phyloP scores from a whole-genome alignment of 2,113 vertebrate genomes.

The Pycnonotus jocosus region DNA sequence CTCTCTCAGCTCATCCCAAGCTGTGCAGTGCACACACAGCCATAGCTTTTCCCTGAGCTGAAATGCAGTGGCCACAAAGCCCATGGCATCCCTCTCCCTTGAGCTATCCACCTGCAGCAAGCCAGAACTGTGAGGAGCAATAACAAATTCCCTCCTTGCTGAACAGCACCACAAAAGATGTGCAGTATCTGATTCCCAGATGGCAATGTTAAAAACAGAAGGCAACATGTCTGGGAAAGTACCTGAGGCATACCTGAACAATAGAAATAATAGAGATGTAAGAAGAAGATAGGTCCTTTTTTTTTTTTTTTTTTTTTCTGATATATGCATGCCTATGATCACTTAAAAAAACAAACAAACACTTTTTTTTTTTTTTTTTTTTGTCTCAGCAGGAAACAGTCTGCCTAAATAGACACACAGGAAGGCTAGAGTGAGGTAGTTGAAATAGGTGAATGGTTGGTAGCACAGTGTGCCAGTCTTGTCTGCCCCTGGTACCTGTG shows the following conservation, averaged over 20 bases:
- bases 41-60: neutral
- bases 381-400: neutral
- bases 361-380: neutral
- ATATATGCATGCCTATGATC: conserved; percentile 34
- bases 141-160: neutral
- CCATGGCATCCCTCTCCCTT: neutral
- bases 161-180: conserved; percentile 22
- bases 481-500: neutral
- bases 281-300: conserved; percentile 28
- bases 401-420: neutral
- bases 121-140: neutral
- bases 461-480: neutral
- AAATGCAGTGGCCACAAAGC: neutral
- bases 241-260: conserved; percentile 57
- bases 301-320: conserved; percentile 32
- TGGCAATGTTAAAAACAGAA: conserved; percentile 51
- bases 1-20: neutral
- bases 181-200: conserved; percentile 34
- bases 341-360: conserved; percentile 21
- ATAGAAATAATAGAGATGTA: conserved; percentile 62
- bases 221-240: conserved; percentile 59
- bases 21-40: neutral
- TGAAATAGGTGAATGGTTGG: neutral
- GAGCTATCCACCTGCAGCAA: neutral
- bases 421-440: neutral